phyloP scores from a whole-genome alignment of 2,888 invertebrate genomes.

The Luffia ferchaultella region DNA sequence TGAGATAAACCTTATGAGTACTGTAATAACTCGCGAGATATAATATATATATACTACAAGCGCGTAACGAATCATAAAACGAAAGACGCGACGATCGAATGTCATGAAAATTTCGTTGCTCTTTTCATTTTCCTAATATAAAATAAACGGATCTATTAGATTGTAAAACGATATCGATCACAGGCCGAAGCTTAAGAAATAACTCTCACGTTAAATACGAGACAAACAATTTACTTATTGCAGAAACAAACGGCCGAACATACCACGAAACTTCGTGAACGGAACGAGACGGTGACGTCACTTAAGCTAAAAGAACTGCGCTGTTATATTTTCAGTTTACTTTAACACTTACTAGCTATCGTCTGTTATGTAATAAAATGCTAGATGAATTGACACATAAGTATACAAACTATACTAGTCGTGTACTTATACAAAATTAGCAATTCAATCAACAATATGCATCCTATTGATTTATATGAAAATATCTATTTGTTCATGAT shows the following conservation, averaged over 20 bases:
- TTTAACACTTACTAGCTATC: slow-evolving; percentile 65
- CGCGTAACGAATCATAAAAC: neutral
- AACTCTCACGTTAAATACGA: neutral
- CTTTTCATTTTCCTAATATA: neutral
- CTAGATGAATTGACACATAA: slow-evolving; percentile 69
- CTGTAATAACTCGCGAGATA: neutral
- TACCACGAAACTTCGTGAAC: too few relatives aligned
- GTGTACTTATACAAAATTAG: slow-evolving; percentile 65
- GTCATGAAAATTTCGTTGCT: neutral
- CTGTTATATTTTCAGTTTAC: slow-evolving; percentile 29
- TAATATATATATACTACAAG: too few relatives aligned
- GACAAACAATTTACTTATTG: neutral
- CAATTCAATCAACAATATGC: slow-evolving; percentile 61
- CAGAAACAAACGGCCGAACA: neutral
- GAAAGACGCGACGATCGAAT: neutral
- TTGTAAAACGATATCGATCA: neutral
- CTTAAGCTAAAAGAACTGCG: neutral
- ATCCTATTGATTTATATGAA: slow-evolving; percentile 55
- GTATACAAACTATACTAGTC: slow-evolving; percentile 68
- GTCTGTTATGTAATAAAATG: slow-evolving; percentile 64
- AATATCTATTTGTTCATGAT: slow-evolving; percentile 52
- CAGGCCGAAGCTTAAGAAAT: neutral
- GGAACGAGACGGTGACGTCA: neutral
- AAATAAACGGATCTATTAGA: too few relatives aligned
- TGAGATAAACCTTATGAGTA: neutral